phyloP scores from a whole-genome alignment of 2,888 invertebrate species.

The Parapristionchus giblindavisi region DNA sequence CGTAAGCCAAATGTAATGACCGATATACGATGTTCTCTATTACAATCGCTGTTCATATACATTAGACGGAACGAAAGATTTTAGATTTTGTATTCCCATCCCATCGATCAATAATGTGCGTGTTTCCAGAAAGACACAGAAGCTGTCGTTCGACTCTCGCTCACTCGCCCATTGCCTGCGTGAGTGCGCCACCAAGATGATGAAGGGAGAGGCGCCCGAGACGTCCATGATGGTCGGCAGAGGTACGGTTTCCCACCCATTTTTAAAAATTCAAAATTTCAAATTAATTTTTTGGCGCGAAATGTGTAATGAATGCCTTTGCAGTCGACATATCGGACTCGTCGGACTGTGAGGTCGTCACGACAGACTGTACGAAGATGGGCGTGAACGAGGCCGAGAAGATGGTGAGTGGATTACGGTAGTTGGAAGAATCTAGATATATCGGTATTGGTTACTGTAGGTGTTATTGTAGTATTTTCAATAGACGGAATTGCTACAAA shows the following conservation, averaged over 20 bases:
- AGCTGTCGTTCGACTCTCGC: slow-evolving; percentile 21
- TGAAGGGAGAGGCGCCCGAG: slow-evolving; percentile 33
- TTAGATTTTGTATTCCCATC: too few species aligned
- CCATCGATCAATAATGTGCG: too few species aligned
- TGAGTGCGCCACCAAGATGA: slow-evolving; percentile 32
- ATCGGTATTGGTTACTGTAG: not conserved
- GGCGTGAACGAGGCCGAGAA: slow-evolving; percentile 21
- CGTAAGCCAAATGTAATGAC: too few species aligned
- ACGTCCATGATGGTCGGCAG: slow-evolving; percentile 15
- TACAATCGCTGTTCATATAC: too few species aligned
- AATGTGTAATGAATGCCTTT: not conserved
- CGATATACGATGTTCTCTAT: too few species aligned
- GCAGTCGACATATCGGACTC: slow-evolving; percentile 20
- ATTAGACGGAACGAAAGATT: too few species aligned
- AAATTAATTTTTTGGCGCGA: too few species aligned
- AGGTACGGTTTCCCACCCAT: too few species aligned
- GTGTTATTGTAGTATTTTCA: not conserved
- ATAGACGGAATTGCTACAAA: not conserved
- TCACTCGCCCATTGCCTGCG: slow-evolving; percentile 10
- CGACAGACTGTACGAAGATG: slow-evolving; percentile 29
- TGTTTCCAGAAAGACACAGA: slow-evolving; percentile 29
- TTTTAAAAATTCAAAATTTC: too few species aligned
- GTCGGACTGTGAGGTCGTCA: slow-evolving; percentile 33
- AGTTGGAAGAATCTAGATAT: not conserved
- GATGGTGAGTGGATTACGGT: slow-evolving; percentile 12